Base-by-base conservation (phyloP, 2,113 vertebrate genomes). In the Thamnaconus septentrionalis region DNA sequence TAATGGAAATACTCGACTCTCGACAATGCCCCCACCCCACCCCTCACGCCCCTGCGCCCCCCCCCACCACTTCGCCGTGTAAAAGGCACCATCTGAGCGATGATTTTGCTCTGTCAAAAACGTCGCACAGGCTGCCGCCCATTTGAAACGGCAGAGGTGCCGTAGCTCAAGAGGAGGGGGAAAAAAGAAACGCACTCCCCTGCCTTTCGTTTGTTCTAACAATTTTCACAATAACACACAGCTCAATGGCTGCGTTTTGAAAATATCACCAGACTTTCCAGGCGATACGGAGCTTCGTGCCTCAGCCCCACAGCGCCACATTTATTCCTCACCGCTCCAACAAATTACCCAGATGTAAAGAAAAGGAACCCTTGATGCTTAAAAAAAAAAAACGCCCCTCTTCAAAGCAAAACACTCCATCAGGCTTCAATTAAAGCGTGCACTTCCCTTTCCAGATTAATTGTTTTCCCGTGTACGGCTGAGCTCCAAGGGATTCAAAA, bases 401-500 rank as follows among this genome's bases (percentile, higher is more conserved):
- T 66, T 59, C 47, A 47, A 71, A 78, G 61, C 58, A 81, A 79
- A 85, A 83, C 78, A 83, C 80, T 85, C 68, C 65, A 84, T 79
- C 70, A 77, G 59, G 74, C 78, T 72, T 75, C 82, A 86, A 87
- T 87, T 87, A 88, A 78, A 74, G 58, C 48, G 59, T 60, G 61
- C 57, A 47, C 71, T 75, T 79, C 61, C 69, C 58, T 71, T 80
- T 61, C 70, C 59, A 72, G 58, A 75, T 81, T 81, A 80, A 85
- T 83, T 87, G 79, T 86, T 88, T 81, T 58, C 59, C 72, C 73
- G 49, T 50, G 67, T 81, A 83, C 56, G 1, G 52, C 59, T 46
- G 42, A 45, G 76, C 78, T 81, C 72, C 18, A 44, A 83, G 76
- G 67, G 80, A 73, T 73, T 75, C 48, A 1, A 81, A 85, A 84